phyloP scores from a whole-genome alignment of 1,140 invertebrate genomes.

The Drosophila ananassae region DNA sequence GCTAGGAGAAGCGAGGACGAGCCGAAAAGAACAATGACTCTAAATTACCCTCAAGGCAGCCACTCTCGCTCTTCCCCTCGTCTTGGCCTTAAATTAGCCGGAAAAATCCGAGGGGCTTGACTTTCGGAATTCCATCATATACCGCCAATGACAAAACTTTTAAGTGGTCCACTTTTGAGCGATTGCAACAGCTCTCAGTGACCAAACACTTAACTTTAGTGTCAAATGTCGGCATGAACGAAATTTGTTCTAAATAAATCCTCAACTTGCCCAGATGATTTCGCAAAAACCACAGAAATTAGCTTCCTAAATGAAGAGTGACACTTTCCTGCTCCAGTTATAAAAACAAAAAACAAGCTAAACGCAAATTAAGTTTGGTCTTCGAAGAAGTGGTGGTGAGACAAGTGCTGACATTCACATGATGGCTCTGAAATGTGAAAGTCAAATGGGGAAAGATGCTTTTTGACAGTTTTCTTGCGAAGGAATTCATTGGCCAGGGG shows the following conservation, averaged over 20 bases:
- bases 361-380: slow-evolving; percentile 36
- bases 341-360: slow-evolving; percentile 17
- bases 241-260: slow-evolving; percentile 28
- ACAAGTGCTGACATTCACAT: slow-evolving; percentile 63
- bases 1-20: slow-evolving; percentile 43
- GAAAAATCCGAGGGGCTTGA: slow-evolving; percentile 48
- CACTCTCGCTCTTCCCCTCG: neutral
- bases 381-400: slow-evolving; percentile 11
- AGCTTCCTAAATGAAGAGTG: slow-evolving; percentile 73
- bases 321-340: slow-evolving; percentile 52
- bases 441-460: slow-evolving; percentile 44
- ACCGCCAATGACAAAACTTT: slow-evolving; percentile 69
- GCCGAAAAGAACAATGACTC: slow-evolving; percentile 73
- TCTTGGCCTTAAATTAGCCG: slow-evolving; percentile 56
- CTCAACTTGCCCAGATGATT: slow-evolving; percentile 33
- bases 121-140: slow-evolving; percentile 58
- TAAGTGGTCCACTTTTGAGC: slow-evolving; percentile 68
- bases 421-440: slow-evolving; percentile 67
- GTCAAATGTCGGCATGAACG: slow-evolving; percentile 66
- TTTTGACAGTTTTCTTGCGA: slow-evolving; percentile 34
- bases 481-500: neutral
- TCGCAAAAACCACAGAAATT: slow-evolving; percentile 60
- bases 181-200: slow-evolving; percentile 56
- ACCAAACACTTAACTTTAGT: slow-evolving; percentile 65
- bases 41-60: slow-evolving; percentile 53